These are phyloP conservation scores for Ceratitis capitata DNA, from an alignment of 1,140 invertebrate species.

Conservation along the genomic window DNA sequence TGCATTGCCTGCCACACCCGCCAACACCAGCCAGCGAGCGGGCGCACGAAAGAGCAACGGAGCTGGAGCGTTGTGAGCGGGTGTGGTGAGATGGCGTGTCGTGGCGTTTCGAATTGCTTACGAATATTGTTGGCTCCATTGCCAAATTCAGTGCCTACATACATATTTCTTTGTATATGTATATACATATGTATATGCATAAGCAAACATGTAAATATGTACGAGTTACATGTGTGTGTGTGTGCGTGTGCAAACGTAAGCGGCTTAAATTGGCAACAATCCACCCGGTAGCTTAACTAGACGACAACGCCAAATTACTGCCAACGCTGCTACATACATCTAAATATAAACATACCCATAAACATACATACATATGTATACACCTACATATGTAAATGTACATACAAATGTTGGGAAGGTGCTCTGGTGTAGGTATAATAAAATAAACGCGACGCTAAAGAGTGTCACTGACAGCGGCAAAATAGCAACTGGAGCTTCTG, in stretches of 20 bases:
- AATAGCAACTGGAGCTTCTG: background rate
- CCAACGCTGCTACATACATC: background rate
- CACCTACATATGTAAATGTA: too few species aligned
- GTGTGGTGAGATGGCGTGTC: background rate
- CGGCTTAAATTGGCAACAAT: constrained; percentile 36
- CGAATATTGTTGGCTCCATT: constrained; percentile 24
- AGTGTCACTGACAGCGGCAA: background rate
- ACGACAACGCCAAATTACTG: constrained; percentile 20
- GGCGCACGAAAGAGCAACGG: too few species aligned
- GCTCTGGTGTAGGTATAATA: background rate
- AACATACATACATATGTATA: background rate
- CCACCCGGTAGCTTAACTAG: constrained; percentile 34
- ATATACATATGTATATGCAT: background rate
- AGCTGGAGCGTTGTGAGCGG: background rate
- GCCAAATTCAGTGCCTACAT: constrained; percentile 32
- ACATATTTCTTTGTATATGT: background rate
- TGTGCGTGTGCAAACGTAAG: constrained; percentile 22
- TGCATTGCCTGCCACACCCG: background rate
- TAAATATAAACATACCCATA: background rate
- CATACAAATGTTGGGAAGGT: too few species aligned
- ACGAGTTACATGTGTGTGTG: background rate
- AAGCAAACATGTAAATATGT: too few species aligned
- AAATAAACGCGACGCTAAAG: background rate
- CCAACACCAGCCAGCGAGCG: background rate
- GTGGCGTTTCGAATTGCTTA: constrained; percentile 18